Evolutionary conservation across 2,113 vertebrate species (phyloP).

Genomic region (Trachemys scripta): DNA sequence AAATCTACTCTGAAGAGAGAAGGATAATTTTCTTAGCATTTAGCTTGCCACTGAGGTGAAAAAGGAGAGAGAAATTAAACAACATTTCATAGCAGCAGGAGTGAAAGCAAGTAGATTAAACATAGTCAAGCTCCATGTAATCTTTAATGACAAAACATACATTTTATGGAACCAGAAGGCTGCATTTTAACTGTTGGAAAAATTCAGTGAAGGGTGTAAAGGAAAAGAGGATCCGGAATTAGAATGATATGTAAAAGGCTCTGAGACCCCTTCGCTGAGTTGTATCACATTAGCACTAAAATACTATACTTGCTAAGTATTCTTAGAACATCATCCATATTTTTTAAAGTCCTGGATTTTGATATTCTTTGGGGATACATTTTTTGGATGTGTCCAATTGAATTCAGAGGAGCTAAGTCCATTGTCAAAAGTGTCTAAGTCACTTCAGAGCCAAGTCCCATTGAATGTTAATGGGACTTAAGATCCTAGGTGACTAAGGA

Average conservation of each 20-base stretch:
- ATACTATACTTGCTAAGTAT: background rate
- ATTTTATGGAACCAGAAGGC: background rate
- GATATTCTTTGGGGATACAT: background rate
- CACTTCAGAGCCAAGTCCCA: background rate
- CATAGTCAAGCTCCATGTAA: background rate
- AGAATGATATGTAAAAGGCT: conserved; percentile 9
- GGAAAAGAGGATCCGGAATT: background rate
- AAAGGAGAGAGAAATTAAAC: conserved; percentile 24
- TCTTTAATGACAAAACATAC: background rate
- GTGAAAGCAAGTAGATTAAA: conserved; percentile 49
- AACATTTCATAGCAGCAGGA: conserved; percentile 3
- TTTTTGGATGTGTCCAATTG: background rate
- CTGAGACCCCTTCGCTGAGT: background rate
- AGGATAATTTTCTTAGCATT: conserved; percentile 19
- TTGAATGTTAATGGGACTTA: background rate
- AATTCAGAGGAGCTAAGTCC: background rate
- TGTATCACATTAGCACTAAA: background rate
- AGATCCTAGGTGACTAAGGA: background rate
- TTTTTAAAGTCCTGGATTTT: conserved; percentile 5
- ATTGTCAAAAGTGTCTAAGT: background rate
- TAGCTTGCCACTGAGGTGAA: background rate
- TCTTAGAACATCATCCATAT: background rate
- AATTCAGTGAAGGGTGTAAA: background rate
- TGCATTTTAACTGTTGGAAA: conserved; percentile 15
- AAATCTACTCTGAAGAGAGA: background rate